Evolutionary conservation across 2,888 invertebrate species (phyloP), one percentile per base, ranked within the genome.

Genomic region (Onthophagus sagittarius): DNA sequence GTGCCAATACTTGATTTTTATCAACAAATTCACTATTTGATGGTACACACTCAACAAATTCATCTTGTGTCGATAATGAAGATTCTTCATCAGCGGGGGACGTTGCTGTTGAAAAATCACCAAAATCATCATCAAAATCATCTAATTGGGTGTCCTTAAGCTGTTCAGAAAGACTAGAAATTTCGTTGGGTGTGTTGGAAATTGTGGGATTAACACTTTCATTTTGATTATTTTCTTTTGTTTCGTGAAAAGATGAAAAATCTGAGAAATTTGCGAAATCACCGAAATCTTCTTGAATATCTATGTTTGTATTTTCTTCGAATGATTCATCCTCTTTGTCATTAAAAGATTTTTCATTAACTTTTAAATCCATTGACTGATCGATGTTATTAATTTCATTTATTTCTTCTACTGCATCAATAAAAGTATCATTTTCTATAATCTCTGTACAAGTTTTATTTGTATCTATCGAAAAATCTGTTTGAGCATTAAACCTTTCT

Each of bases 71-170:
- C 72, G 11, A 23, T 3, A 23, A 23, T 23, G n/a, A n/a, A 14
- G 62, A 62, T 13, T 62, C 13, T 2, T n/a, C 62, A 62, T 13
- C 62, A 4, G 4, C 3, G n/a, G 14, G 7, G 13, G 14, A 63
- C 5, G 14, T 7, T 63, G 13, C 14, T n/a, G 9, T 53, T 5
- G 67, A 23, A 67, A 67, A 84, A 77, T 83, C 83, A 14, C 79
- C 81, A 79, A 83, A 83, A 31, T 83, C 79, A 74, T 81, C 82
- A 72, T 82, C 81, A 73, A 76, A 74, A 62, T 75, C 74, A 64
- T 33, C 74, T 64, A 75, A 75, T 63, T 74, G 39, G n/a, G 71
- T 72, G 53, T 67, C 67, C 5, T 67, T 53, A 9, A 53, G 39
- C 6, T 53, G 39, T 53, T 53, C 39, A 1, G 39, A 53, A 4